phyloP scores from a whole-genome alignment of 2,113 vertebrate genomes.

The Salvelinus fontinalis region DNA sequence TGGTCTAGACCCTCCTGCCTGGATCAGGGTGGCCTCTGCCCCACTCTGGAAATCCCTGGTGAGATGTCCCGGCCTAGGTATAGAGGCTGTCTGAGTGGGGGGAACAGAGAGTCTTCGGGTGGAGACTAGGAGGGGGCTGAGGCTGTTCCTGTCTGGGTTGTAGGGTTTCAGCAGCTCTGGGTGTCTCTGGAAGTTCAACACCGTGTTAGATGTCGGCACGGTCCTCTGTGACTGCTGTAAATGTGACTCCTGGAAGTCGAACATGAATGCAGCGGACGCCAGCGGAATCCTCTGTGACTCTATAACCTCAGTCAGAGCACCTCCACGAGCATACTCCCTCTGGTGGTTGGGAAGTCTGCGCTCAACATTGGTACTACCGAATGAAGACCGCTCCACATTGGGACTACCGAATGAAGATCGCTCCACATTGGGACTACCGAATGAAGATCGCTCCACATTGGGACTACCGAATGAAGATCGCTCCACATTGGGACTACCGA shows the following conservation, averaged over 20 bases:
- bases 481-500: too few relatives aligned
- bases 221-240: conserved; percentile 36
- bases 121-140: conserved; percentile 46
- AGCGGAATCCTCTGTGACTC: conserved; percentile 40
- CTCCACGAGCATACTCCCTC: conserved; percentile 22
- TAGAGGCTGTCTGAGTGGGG: conserved; percentile 28
- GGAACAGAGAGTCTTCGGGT: conserved; percentile 6
- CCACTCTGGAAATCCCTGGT: conserved; percentile 52
- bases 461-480: too few relatives aligned
- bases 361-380: conserved; percentile 22
- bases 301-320: conserved; percentile 52
- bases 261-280: background rate
- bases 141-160: conserved; percentile 78
- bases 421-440: background rate
- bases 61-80: conserved; percentile 46
- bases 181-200: conserved; percentile 84
- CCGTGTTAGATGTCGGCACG: conserved; percentile 13
- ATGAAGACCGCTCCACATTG: too few relatives aligned
- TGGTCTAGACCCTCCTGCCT: conserved; percentile 48
- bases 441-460: too few relatives aligned
- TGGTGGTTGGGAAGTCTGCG: conserved; percentile 23
- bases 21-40: background rate
- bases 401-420: conserved; percentile 3
- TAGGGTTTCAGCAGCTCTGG: conserved; percentile 88
- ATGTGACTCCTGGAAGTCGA: too few relatives aligned